Conservation (phyloP, 2,888 invertebrate species). For the Eumerus sabulonum region DNA sequence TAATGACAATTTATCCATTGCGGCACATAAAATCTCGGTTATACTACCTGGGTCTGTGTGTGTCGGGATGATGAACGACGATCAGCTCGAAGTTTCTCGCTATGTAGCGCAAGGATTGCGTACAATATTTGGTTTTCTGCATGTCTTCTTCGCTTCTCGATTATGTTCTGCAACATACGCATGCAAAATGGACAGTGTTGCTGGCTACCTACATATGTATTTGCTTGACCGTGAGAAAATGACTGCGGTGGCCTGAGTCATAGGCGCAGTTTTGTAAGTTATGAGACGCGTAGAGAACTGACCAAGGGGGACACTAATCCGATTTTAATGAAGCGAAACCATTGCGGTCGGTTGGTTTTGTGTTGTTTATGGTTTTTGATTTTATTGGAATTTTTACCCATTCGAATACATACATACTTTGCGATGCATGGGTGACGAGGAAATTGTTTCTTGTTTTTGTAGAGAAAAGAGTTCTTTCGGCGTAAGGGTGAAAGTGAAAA, state of each 20-base stretch:
- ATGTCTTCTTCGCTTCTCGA: not conserved
- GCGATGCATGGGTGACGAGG: not conserved
- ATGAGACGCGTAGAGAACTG: slow-evolving; percentile 31
- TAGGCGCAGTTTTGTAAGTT: slow-evolving; percentile 35
- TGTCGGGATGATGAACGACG: slow-evolving; percentile 57
- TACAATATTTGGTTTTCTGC: too few relatives aligned
- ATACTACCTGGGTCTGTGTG: slow-evolving; percentile 52
- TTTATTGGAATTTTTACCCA: slow-evolving; percentile 47
- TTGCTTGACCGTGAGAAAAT: slow-evolving; percentile 60
- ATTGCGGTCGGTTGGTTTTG: slow-evolving; percentile 74
- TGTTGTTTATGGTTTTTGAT: slow-evolving; percentile 66
- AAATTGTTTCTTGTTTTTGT: slow-evolving; percentile 33
- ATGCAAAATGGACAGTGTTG: slow-evolving; percentile 61
- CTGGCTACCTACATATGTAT: too few relatives aligned
- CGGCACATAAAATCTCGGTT: slow-evolving; percentile 2
- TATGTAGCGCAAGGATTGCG: slow-evolving; percentile 55
- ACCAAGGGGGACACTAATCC: slow-evolving; percentile 73
- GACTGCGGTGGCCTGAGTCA: slow-evolving; percentile 16
- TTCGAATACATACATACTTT: slow-evolving; percentile 1
- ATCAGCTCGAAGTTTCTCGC: slow-evolving; percentile 37
- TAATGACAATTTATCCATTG: slow-evolving; percentile 62
- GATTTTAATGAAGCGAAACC: slow-evolving; percentile 78
- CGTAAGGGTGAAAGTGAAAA: not conserved
- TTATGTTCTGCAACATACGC: slow-evolving; percentile 36
- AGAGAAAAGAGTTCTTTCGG: not conserved